These are phyloP conservation scores for Arenaria interpres DNA, from an alignment of 2,113 vertebrate species.

Conservation along the genomic window DNA sequence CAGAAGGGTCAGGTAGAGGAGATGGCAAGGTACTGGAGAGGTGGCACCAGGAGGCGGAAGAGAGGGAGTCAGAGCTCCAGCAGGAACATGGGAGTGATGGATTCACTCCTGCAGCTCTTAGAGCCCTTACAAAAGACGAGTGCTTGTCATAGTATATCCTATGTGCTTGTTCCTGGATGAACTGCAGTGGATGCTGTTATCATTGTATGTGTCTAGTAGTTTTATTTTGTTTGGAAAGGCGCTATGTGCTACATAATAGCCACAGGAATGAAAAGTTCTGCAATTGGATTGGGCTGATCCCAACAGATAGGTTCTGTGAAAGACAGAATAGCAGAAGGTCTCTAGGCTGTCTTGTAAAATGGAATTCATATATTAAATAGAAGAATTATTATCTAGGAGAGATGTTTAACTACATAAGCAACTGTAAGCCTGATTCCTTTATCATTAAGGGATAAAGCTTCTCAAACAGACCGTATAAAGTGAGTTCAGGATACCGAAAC, in stretches of 20 bases:
- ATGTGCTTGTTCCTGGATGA: not conserved
- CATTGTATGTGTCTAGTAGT: not conserved
- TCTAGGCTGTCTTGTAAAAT: not conserved
- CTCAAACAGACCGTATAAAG: not conserved
- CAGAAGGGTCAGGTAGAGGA: not conserved
- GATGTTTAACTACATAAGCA: not conserved
- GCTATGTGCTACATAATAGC: not conserved
- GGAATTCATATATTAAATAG: not conserved
- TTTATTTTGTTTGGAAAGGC: not conserved
- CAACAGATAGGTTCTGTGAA: not conserved
- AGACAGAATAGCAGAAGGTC: not conserved
- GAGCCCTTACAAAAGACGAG: not conserved
- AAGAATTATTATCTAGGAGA: not conserved
- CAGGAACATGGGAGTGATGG: not conserved
- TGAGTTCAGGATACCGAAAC: not conserved
- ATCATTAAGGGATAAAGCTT: not conserved
- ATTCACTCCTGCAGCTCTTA: not conserved
- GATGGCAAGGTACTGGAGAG: not conserved
- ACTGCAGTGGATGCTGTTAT: not conserved
- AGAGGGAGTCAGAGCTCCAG: not conserved
- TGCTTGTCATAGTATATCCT: not conserved
- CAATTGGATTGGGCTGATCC: not conserved
- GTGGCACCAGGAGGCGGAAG: not conserved
- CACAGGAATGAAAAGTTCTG: not conserved
- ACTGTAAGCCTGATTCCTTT: not conserved